A percentile compares a stretch with the other conserved stretches of the same genome.
Evolutionary conservation across 2,113 vertebrate species (phyloP).

Genomic region (Etheostoma cragini): DNA sequence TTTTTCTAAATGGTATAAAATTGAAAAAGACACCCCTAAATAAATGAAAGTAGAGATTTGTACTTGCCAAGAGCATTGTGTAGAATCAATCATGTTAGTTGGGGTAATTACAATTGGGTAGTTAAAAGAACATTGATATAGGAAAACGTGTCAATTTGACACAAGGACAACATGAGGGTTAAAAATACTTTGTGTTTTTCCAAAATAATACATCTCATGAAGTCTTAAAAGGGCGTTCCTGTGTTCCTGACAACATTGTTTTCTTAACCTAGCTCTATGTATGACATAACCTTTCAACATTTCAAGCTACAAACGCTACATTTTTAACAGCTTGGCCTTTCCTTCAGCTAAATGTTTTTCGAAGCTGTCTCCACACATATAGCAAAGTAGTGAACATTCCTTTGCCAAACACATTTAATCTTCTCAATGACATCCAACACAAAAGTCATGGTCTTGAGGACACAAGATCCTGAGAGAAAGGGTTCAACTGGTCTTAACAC

Average conservation of each 20-base stretch:
- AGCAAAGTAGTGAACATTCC: slow-evolving; percentile 51
- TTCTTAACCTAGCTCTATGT: slow-evolving; percentile 3
- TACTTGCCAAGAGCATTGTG: no score
- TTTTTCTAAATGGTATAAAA: no score
- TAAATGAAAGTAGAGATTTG: no score
- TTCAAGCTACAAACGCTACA: slow-evolving; percentile 27
- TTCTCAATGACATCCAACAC: slow-evolving; percentile 56
- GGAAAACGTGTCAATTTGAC: no score
- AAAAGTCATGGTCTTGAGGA: slow-evolving; percentile 43
- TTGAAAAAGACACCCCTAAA: no score
- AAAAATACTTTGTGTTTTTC: neutral
- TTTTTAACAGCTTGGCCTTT: slow-evolving; percentile 52
- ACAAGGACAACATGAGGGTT: no score
- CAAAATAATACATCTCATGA: slow-evolving; percentile 20
- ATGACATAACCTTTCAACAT: slow-evolving; percentile 47
- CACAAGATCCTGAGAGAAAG: slow-evolving; percentile 53
- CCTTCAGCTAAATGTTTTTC: slow-evolving; percentile 50
- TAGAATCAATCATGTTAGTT: no score
- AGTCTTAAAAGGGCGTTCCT: neutral
- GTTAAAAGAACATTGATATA: no score
- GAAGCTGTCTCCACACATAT: slow-evolving; percentile 51
- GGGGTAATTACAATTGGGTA: no score
- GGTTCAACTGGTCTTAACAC: slow-evolving; percentile 71
- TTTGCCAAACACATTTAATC: slow-evolving; percentile 68
- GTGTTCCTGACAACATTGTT: slow-evolving; percentile 25